Conservation (phyloP, 2,797 vertebrate species). For the Lepilemur septentrionalis region DNA sequence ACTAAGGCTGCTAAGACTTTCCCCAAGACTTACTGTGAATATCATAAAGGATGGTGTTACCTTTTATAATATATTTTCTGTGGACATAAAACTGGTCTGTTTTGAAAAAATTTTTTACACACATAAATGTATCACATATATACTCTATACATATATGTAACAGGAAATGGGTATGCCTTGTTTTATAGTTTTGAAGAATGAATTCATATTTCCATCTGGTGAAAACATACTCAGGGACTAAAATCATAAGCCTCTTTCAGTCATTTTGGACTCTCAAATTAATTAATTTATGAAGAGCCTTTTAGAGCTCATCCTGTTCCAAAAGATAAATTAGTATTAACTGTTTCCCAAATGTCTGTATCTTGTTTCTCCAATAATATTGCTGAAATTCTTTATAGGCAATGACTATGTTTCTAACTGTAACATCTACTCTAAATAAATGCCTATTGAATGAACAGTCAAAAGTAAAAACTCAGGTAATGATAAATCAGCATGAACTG, state of each 20-base stretch:
- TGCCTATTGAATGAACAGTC: not conserved
- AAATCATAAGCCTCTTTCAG: not conserved
- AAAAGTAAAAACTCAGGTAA: conserved; percentile 7
- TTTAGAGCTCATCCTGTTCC: conserved; percentile 9
- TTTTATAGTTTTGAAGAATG: not conserved
- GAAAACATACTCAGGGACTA: not conserved
- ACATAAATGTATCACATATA: not conserved
- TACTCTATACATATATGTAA: not conserved
- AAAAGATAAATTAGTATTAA: conserved; percentile 8
- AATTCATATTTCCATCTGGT: conserved; percentile 24
- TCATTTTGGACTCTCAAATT: conserved; percentile 2
- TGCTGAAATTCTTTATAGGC: conserved; percentile 5
- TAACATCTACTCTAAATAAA: conserved; percentile 37
- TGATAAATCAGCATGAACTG: conserved; percentile 3
- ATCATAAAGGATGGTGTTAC: not conserved
- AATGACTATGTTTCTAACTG: not conserved
- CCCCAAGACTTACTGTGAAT: not conserved
- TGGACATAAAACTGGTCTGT: not conserved
- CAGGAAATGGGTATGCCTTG: not conserved
- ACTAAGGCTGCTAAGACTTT: not conserved
- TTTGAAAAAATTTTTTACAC: not conserved
- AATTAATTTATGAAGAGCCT: conserved; percentile 23
- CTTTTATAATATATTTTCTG: not conserved
- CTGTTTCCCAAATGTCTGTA: not conserved
- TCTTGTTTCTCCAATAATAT: not conserved